Conservation (phyloP, 2,797 vertebrate genomes). For the Varecia variegata region DNA sequence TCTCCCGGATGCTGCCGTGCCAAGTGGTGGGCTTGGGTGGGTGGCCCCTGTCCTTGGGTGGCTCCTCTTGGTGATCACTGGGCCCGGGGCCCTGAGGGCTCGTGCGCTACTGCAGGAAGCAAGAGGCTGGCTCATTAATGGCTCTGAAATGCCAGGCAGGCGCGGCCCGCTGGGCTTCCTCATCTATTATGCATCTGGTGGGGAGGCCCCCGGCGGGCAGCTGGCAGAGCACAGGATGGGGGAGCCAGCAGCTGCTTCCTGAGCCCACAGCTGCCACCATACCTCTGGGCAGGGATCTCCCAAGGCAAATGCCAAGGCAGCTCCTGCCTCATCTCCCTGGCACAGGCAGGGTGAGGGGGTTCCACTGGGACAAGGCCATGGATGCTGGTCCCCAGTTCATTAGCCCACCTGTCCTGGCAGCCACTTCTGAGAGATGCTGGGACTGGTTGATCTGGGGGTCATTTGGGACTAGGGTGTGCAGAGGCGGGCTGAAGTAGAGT, state of each 20-base stretch:
- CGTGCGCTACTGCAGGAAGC: not conserved
- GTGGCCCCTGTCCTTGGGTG: conserved; percentile 26
- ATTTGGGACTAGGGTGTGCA: not conserved
- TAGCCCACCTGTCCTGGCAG: not conserved
- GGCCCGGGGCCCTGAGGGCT: not conserved
- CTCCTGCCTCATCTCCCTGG: not conserved
- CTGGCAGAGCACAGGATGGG: not conserved
- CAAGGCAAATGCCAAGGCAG: not conserved
- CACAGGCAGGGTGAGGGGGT: not conserved
- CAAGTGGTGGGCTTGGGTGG: not conserved
- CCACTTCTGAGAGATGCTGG: not conserved
- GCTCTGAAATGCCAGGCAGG: conserved; percentile 74
- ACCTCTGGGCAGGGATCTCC: conserved; percentile 22
- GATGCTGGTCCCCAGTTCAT: not conserved
- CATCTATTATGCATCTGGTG: conserved; percentile 71
- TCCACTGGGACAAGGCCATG: not conserved
- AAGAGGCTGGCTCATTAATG: conserved; percentile 50
- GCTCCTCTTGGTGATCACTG: not conserved
- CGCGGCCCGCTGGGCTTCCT: conserved; percentile 54
- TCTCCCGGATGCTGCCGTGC: not conserved
- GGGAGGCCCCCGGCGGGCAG: conserved; percentile 52
- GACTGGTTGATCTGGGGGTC: not conserved
- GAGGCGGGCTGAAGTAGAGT: not conserved
- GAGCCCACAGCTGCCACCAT: conserved; percentile 34
- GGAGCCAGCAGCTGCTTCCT: conserved; percentile 56